phyloP scores from a whole-genome alignment of 2,797 vertebrate species.

The Hippoglossus hippoglossus region DNA sequence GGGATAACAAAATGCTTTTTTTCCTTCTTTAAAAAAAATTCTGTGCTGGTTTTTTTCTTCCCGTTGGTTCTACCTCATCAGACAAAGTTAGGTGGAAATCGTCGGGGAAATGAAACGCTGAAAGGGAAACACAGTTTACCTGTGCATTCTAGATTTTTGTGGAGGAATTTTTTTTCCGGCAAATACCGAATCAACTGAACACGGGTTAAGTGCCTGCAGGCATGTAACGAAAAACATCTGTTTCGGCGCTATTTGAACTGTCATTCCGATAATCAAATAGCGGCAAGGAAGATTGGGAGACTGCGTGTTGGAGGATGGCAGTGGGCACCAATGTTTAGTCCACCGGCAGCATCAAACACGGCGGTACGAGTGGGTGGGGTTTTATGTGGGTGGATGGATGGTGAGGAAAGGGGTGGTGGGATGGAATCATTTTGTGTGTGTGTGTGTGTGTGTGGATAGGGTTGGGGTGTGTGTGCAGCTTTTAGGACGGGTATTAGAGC shows the following conservation, averaged over 20 bases:
- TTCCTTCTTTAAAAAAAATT: not conserved
- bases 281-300: not conserved
- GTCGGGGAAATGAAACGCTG: conserved; percentile 38
- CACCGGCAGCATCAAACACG: conserved; percentile 33
- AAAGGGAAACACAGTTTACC: conserved; percentile 43
- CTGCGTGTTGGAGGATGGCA: conserved; percentile 1
- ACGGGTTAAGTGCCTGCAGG: conserved; percentile 5
- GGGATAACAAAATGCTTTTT: conserved; percentile 1
- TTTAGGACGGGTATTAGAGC: conserved; percentile 96
- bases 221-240: not conserved
- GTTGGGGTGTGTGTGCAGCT: conserved; percentile 73
- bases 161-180: not conserved
- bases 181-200: conserved; percentile 36
- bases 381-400: conserved; percentile 34
- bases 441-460: not conserved
- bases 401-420: conserved; percentile 62
- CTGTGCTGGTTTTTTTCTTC: not conserved
- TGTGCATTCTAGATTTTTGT: not conserved
- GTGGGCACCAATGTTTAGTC: conserved; percentile 23
- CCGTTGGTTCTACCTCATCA: conserved; percentile 41
- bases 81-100: conserved; percentile 42
- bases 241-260: not conserved
- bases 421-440: conserved; percentile 58
- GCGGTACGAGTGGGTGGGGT: conserved; percentile 20
- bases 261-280: not conserved